phyloP scores from a whole-genome alignment of 2,888 invertebrate species.

The Itoplectis maculator region DNA sequence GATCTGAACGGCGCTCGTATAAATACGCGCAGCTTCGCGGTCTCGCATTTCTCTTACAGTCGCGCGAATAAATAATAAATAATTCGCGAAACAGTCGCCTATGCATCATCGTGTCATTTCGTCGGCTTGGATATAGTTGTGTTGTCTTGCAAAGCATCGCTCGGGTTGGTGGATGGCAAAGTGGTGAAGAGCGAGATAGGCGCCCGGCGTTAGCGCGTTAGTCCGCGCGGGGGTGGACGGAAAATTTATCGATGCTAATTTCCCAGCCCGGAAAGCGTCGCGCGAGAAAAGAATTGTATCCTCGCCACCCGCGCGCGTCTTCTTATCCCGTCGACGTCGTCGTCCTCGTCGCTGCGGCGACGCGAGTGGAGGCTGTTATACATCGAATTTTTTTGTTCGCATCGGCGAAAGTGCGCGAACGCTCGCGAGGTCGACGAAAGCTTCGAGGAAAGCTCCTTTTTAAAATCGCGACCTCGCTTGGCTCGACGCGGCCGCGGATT shows the following conservation, averaged over 20 bases:
- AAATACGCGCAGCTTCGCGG: conserved; percentile 56
- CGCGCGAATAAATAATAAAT: conserved; percentile 83
- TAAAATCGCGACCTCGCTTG: conserved; percentile 58
- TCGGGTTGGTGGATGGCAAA: conserved; percentile 41
- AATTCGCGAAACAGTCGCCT: conserved; percentile 84
- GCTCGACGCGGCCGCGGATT: conserved; percentile 5
- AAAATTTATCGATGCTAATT: conserved; percentile 85
- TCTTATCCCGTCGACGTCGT: conserved; percentile 74
- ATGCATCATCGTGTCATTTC: conserved; percentile 84
- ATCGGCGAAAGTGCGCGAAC: conserved; percentile 41
- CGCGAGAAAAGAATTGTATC: conserved; percentile 69
- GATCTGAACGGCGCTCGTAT: conserved; percentile 47
- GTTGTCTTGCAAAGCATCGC: too few relatives aligned
- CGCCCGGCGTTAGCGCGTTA: conserved; percentile 53
- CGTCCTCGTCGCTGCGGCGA: conserved; percentile 68
- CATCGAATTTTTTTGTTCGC: too few relatives aligned
- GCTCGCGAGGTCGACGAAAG: too few relatives aligned
- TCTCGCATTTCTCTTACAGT: conserved; percentile 34
- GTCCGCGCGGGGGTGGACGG: conserved; percentile 63
- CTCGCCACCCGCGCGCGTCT: conserved; percentile 64
- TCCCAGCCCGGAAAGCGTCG: conserved; percentile 75
- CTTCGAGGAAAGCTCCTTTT: conserved; percentile 72
- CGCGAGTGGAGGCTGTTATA: conserved; percentile 56
- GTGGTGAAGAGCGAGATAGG: conserved; percentile 53
- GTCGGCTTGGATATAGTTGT: conserved; percentile 76